A percentile compares a stretch with the other conserved stretches of the same genome.
phyloP scores from a whole-genome alignment of 2,113 vertebrate genomes.

The Pyxicephalus adspersus region DNA sequence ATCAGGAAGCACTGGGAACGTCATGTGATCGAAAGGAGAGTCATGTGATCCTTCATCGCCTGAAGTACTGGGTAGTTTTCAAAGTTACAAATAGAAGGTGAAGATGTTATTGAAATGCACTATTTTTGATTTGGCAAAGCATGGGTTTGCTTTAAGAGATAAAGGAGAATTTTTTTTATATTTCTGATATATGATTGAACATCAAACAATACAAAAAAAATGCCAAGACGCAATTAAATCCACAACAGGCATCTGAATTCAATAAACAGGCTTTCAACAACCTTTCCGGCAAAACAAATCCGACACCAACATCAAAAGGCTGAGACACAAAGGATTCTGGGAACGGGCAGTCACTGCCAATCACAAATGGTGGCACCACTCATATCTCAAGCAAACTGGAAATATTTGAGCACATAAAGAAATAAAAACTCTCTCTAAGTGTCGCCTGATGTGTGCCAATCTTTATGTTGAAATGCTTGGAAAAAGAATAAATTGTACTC shows the following conservation, averaged over 20 bases:
- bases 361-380: neutral
- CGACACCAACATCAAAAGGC: constrained; percentile 8
- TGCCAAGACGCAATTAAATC: too few species aligned
- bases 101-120: too few species aligned
- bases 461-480: neutral
- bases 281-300: neutral
- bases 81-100: too few species aligned
- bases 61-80: too few species aligned
- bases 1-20: too few species aligned
- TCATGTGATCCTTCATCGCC: too few species aligned
- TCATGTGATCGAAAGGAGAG: too few species aligned
- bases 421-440: neutral
- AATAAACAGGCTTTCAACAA: constrained; percentile 3
- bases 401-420: constrained; percentile 30
- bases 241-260: neutral
- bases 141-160: too few species aligned
- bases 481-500: constrained; percentile 26
- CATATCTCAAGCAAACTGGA: constrained; percentile 21
- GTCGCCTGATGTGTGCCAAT: neutral
- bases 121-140: too few species aligned
- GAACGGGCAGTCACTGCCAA: neutral
- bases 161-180: too few species aligned
- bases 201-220: too few species aligned
- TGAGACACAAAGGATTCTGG: constrained; percentile 18
- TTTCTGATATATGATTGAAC: too few species aligned